phyloP scores from a whole-genome alignment of 2,888 invertebrate genomes.

The Cacoxenus indagator region DNA sequence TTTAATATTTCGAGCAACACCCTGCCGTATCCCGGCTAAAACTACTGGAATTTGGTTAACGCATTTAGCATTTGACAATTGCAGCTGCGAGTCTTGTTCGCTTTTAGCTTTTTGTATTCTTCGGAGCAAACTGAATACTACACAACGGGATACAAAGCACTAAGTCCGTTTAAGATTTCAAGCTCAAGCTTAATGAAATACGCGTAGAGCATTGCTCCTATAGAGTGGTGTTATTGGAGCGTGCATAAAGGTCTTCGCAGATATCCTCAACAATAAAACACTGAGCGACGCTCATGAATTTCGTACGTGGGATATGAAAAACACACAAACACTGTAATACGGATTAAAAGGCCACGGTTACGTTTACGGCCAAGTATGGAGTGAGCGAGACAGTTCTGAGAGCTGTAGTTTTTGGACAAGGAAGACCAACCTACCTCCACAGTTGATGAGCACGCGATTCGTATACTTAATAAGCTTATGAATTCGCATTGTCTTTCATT shows the following conservation, averaged over 20 bases:
- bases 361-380: too few species aligned
- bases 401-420: background rate
- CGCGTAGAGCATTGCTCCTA: constrained; percentile 47
- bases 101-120: constrained; percentile 13
- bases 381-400: too few species aligned
- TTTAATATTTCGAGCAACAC: constrained; percentile 43
- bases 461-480: constrained; percentile 56
- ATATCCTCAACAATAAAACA: constrained; percentile 33
- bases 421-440: too few species aligned
- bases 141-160: constrained; percentile 59
- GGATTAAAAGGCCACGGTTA: too few species aligned
- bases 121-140: constrained; percentile 46
- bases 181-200: constrained; percentile 57
- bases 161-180: constrained; percentile 39
- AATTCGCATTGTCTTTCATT: constrained; percentile 25
- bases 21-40: background rate
- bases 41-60: background rate
- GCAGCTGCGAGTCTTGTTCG: too few species aligned
- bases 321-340: constrained; percentile 64
- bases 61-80: too few species aligned
- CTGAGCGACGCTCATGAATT: constrained; percentile 57
- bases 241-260: too few species aligned
- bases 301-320: constrained; percentile 64
- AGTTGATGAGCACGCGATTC: constrained; percentile 60
- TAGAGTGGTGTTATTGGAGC: background rate